phyloP scores from a whole-genome alignment of 2,113 vertebrate species.

The Thinocorus orbignyianus region DNA sequence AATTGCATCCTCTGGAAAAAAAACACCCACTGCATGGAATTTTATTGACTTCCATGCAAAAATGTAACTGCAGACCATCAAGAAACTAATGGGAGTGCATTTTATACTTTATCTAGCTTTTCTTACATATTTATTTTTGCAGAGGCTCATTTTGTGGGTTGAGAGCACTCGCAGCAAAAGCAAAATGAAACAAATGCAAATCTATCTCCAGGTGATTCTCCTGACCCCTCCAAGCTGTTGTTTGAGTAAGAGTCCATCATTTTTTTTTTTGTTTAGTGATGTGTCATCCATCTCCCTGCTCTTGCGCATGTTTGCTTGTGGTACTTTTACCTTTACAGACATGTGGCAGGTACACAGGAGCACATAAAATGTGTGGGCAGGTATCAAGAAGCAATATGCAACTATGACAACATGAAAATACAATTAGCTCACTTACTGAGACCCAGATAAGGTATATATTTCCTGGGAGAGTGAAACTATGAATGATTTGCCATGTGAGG shows the following conservation, averaged over 20 bases:
- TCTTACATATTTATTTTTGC: neutral
- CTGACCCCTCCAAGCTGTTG: neutral
- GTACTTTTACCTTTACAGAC: neutral
- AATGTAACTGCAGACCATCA: neutral
- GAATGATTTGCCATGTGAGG: neutral
- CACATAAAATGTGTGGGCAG: neutral
- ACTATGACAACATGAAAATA: neutral
- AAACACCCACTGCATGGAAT: neutral
- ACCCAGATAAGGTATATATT: neutral
- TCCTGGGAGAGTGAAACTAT: conserved; percentile 55
- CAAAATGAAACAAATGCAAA: neutral
- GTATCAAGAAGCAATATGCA: neutral
- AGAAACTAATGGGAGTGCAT: neutral
- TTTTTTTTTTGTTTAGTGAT: neutral
- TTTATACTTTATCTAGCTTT: neutral
- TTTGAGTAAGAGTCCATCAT: neutral
- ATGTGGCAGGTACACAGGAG: neutral
- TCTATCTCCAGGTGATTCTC: neutral
- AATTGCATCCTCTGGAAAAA: conserved; percentile 41
- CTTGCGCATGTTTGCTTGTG: neutral
- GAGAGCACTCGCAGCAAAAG: neutral
- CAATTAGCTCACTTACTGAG: neutral
- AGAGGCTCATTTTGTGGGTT: neutral
- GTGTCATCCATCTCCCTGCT: neutral
- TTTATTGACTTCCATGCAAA: conserved; percentile 37